A percentile compares a stretch with the other conserved stretches of the same genome.
Conservation (phyloP, 1,140 invertebrate species). For the Hycleus cichorii region DNA sequence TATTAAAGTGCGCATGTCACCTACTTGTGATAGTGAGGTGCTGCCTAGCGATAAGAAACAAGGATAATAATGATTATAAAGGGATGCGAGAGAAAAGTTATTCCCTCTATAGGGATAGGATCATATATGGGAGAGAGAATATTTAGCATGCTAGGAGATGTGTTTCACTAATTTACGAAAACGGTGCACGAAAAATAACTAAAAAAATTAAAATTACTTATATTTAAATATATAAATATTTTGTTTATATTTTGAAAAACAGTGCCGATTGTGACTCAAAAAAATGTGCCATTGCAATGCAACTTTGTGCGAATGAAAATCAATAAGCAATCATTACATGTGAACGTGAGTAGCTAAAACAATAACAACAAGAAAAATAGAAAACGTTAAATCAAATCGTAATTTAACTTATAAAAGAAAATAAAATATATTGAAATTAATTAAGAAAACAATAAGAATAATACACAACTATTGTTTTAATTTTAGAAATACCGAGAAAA, state of each 20-base stretch:
- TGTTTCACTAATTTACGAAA: slow-evolving; percentile 37
- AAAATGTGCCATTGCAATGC: slow-evolving; percentile 52
- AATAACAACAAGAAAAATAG: slow-evolving; percentile 37
- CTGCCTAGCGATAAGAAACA: slow-evolving; percentile 34
- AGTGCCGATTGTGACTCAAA: slow-evolving; percentile 50
- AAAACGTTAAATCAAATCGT: background rate
- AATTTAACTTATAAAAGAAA: background rate
- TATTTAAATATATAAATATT: background rate
- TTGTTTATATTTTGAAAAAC: slow-evolving; percentile 38
- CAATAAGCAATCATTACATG: slow-evolving; percentile 58
- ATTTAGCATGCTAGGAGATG: slow-evolving; percentile 23
- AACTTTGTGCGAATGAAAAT: slow-evolving; percentile 56
- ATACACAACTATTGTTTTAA: slow-evolving; percentile 1
- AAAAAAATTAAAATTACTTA: slow-evolving; percentile 24
- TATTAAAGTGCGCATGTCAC: slow-evolving; percentile 42
- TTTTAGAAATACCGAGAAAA: slow-evolving; percentile 24
- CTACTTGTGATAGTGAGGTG: slow-evolving; percentile 39
- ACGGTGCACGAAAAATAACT: slow-evolving; percentile 53
- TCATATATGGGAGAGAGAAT: background rate
- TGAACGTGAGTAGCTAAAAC: slow-evolving; percentile 55
- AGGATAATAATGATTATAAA: background rate
- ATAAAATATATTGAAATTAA: slow-evolving; percentile 4
- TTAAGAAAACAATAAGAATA: background rate
- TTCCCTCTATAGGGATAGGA: background rate
- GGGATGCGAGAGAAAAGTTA: slow-evolving; percentile 9